Base-by-base conservation (phyloP, 2,797 vertebrate species). In the Columba guinea region DNA sequence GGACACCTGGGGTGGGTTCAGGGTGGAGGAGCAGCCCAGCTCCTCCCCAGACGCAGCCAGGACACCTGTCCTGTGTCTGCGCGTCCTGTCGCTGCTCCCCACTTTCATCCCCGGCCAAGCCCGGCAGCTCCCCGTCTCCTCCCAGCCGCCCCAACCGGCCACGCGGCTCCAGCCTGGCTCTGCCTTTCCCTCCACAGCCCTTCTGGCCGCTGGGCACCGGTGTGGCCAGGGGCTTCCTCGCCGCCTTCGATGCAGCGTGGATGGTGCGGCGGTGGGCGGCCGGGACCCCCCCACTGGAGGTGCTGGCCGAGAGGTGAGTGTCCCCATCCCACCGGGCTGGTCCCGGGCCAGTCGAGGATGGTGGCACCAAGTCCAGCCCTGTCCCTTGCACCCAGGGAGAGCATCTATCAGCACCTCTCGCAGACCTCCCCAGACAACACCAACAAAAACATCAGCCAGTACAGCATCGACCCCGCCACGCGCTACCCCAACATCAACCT, bases 131-230 rank as follows among this genome's bases (percentile, higher is more conserved):
- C 64, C 44, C 8, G 82, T 46, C 77, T 88, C 88, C 74, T 92
- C 77, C 95, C 85, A 92, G 64, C 79, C 9, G 32, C 58, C 79
- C 90, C 1, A 5, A 79, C 95, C 37, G 9, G 85, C 87, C 24
- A 3, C 1, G 6, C 28, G 9, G 73, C 88, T 80, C 73, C 59
- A 58, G 15, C 5, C 17, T 62, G 55, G 59, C 48, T 90, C 84
- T 96, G 4, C 93, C 28, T 60, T 89, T 88, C 62, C 56, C 52
- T 90, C 60, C 19, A 5, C 97, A 99, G 99, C 99, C 99, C 9
- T 99, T 99, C 98, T 99, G 99, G 99, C 99, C 99, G 1, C 97
- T 99, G 94, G 99, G 99, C 44, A 99, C 99, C 0, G 99, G 99
- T 0, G 98, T 99, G 23, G 99, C 99, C 37, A 98, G 99, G 23